These are phyloP conservation scores for Pituophis catenifer DNA, from an alignment of 2,113 vertebrate species.

Conservation along the genomic window DNA sequence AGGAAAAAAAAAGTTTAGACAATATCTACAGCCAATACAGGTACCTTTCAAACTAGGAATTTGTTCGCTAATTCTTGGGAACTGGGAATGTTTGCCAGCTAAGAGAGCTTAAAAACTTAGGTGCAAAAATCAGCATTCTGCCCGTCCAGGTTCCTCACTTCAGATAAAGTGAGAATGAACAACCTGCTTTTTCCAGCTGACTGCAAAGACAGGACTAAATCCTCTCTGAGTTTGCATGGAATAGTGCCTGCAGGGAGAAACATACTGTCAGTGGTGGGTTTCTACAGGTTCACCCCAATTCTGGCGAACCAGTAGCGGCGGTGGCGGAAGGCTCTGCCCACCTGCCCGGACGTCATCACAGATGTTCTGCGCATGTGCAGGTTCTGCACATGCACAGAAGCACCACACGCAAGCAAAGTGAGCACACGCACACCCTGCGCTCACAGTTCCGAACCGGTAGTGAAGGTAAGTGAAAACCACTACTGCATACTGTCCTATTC, in stretches of 20 bases:
- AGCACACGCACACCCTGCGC: too few relatives aligned
- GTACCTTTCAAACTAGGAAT: neutral
- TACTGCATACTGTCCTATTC: neutral
- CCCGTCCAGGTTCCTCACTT: neutral
- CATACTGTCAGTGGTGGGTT: neutral
- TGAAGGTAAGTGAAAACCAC: too few relatives aligned
- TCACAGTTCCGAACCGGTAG: too few relatives aligned
- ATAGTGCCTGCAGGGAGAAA: neutral
- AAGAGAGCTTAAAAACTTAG: neutral
- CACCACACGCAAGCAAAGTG: too few relatives aligned
- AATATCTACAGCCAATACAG: neutral
- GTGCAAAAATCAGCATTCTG: neutral
- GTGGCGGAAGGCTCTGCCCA: too few relatives aligned
- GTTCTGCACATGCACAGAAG: too few relatives aligned
- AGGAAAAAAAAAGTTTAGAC: too few relatives aligned
- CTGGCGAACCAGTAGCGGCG: too few relatives aligned
- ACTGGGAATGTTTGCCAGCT: neutral
- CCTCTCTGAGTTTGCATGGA: neutral
- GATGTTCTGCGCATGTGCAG: too few relatives aligned
- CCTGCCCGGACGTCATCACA: too few relatives aligned
- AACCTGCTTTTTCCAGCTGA: neutral
- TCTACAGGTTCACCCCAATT: too few relatives aligned
- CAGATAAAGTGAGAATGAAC: neutral
- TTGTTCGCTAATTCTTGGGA: neutral
- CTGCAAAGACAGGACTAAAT: neutral